A percentile compares a stretch with the other conserved stretches of the same genome.
Conservation (phyloP, 1,140 invertebrate species). For the Oncopeltus fasciatus region DNA sequence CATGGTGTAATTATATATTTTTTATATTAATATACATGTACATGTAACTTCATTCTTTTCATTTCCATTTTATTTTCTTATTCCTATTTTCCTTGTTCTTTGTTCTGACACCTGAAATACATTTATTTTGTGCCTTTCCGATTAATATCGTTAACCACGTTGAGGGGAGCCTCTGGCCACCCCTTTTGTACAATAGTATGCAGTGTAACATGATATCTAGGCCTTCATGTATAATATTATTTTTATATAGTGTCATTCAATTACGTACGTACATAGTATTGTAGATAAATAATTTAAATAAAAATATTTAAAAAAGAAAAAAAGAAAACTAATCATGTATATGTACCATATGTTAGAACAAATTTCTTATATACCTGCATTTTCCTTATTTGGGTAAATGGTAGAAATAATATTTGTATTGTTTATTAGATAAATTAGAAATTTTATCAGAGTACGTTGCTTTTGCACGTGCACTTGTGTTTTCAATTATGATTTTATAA, state of each 20-base stretch:
- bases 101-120: not conserved
- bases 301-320: too few relatives aligned
- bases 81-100: not conserved
- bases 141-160: not conserved
- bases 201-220: slow-evolving; percentile 1
- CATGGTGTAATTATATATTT: slow-evolving; percentile 10
- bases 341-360: slow-evolving; percentile 8
- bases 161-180: not conserved
- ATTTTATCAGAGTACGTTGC: not conserved
- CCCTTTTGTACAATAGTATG: not conserved
- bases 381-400: slow-evolving; percentile 9
- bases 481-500: not conserved
- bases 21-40: slow-evolving; percentile 8
- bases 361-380: slow-evolving; percentile 9
- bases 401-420: slow-evolving; percentile 8
- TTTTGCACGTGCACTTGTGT: slow-evolving; percentile 5
- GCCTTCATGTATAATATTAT: slow-evolving; percentile 8
- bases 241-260: slow-evolving; percentile 5
- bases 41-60: slow-evolving; percentile 3
- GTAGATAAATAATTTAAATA: slow-evolving; percentile 6
- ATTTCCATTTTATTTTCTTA: not conserved
- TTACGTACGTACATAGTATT: not conserved
- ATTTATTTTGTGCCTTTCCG: not conserved
- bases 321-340: slow-evolving; percentile 7
- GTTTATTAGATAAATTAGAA: slow-evolving; percentile 4